A percentile compares a stretch with the other conserved stretches of the same genome.
phyloP scores from a whole-genome alignment of 2,888 invertebrate species.

The Thumatha senex region DNA sequence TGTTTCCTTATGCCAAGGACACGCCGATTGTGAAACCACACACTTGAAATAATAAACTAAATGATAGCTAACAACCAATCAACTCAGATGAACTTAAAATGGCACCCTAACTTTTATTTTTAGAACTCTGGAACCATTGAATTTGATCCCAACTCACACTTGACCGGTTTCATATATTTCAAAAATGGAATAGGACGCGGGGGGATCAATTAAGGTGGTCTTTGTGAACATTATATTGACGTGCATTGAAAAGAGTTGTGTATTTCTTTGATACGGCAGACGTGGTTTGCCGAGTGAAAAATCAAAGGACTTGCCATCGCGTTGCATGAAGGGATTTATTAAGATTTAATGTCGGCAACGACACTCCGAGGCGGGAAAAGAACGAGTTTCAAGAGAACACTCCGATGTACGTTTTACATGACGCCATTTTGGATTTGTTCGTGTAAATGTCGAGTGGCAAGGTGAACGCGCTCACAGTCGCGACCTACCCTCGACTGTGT shows the following conservation, averaged over 20 bases:
- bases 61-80: background rate
- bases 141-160: constrained; percentile 37
- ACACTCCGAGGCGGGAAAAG: constrained; percentile 82
- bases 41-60: too few relatives aligned
- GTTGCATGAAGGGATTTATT: constrained; percentile 82
- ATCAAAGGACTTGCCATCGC: constrained; percentile 75
- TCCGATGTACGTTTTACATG: constrained; percentile 76
- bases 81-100: background rate
- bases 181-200: constrained; percentile 56
- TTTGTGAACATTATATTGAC: constrained; percentile 80
- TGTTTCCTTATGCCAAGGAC: too few relatives aligned
- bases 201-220: constrained; percentile 77
- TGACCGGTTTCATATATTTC: constrained; percentile 53
- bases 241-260: constrained; percentile 83
- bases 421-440: constrained; percentile 76
- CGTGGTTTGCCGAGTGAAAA: constrained; percentile 82
- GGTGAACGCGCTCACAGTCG: constrained; percentile 32
- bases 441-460: constrained; percentile 58
- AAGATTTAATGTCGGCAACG: constrained; percentile 82
- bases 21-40: too few relatives aligned
- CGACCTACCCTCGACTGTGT: constrained; percentile 24
- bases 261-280: constrained; percentile 81
- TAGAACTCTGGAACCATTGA: constrained; percentile 33
- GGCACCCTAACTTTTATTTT: constrained; percentile 15
- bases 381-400: constrained; percentile 75